A percentile compares a stretch with the other conserved stretches of the same genome.
Evolutionary conservation across 2,888 invertebrate genomes (phyloP).

Genomic region (Cosmia pyralina): DNA sequence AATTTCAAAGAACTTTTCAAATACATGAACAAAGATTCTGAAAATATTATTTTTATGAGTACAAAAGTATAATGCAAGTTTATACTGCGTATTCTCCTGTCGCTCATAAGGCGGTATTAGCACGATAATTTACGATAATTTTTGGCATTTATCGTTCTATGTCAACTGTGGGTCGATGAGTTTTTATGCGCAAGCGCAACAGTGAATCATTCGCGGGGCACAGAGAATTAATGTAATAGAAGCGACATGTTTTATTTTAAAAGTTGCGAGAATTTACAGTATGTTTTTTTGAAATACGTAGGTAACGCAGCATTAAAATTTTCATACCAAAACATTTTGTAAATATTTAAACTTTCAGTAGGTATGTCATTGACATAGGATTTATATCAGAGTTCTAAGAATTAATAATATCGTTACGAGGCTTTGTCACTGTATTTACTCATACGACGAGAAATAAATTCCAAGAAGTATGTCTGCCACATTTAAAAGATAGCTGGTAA

Average conservation of each 20-base stretch:
- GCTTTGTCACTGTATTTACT: background rate
- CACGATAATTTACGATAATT: slow-evolving; percentile 81
- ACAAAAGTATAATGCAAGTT: slow-evolving; percentile 74
- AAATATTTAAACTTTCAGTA: background rate
- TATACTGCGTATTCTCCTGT: slow-evolving; percentile 83
- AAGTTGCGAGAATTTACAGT: background rate
- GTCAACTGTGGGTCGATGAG: slow-evolving; percentile 82
- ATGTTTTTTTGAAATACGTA: background rate
- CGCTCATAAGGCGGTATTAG: slow-evolving; percentile 79
- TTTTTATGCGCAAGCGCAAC: slow-evolving; percentile 75
- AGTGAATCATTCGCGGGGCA: slow-evolving; percentile 75
- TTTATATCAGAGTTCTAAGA: slow-evolving; percentile 1
- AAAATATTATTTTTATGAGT: slow-evolving; percentile 83
- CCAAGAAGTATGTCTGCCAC: background rate
- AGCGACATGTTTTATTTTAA: slow-evolving; percentile 11
- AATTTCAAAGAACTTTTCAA: slow-evolving; percentile 72
- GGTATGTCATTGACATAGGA: background rate
- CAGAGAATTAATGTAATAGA: slow-evolving; percentile 66
- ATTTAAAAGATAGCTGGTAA: background rate
- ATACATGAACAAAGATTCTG: slow-evolving; percentile 74
- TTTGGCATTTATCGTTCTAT: slow-evolving; percentile 84
- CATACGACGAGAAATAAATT: background rate
- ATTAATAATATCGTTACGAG: background rate
- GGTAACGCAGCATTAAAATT: background rate
- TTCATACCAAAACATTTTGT: background rate